A percentile compares a stretch with the other conserved stretches of the same genome.
phyloP scores from a whole-genome alignment of 92 coral and sea anemone species.

The Parazoanthus atlanticus region DNA sequence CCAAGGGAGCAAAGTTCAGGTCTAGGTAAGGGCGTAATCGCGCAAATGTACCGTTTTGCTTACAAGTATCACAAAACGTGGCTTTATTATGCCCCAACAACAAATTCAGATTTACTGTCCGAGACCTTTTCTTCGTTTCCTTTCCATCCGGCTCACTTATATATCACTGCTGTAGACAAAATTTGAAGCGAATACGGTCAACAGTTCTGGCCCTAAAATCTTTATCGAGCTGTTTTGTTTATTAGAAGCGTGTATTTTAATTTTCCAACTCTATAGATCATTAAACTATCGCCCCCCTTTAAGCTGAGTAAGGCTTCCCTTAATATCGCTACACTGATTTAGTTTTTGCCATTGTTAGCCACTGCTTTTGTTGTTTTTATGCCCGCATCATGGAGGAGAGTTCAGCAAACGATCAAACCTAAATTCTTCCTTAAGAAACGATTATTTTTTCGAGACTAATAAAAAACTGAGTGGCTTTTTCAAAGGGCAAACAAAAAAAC shows the following conservation, averaged over 20 bases:
- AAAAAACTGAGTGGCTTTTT: background rate
- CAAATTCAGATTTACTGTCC: background rate
- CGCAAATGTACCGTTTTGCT: background rate
- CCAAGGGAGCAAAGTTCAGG: background rate
- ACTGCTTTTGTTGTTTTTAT: too few species aligned
- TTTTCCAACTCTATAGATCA: too few species aligned
- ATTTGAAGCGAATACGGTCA: too few species aligned
- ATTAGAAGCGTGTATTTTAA: too few species aligned
- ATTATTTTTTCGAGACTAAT: background rate
- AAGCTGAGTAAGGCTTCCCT: too few species aligned
- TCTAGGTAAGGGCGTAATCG: conserved; percentile 11
- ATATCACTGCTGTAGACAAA: too few species aligned
- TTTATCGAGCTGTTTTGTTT: too few species aligned
- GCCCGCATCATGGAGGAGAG: background rate
- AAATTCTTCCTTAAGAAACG: background rate
- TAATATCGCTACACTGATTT: background rate
- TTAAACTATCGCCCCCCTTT: too few species aligned
- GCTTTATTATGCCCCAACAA: background rate
- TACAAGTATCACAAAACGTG: background rate
- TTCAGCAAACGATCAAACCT: background rate
- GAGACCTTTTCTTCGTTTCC: background rate
- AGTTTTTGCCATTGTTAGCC: background rate
- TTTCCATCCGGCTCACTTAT: background rate
- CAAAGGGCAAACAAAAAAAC: background rate
- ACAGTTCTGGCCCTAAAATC: too few species aligned